phyloP scores from a whole-genome alignment of 2,888 invertebrate species.

The Nomada ruficornis region DNA sequence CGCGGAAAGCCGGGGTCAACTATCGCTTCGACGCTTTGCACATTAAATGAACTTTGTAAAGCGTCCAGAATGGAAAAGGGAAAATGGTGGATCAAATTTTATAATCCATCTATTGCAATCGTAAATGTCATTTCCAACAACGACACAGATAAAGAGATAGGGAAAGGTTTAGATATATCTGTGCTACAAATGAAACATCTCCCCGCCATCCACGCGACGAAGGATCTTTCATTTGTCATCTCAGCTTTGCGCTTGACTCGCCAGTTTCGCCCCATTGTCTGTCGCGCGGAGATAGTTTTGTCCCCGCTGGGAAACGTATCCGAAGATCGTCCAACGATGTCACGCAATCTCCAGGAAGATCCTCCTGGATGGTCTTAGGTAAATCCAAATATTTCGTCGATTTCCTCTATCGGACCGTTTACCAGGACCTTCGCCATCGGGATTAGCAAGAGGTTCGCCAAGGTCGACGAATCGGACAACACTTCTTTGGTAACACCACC shows the following conservation, averaged over 20 bases:
- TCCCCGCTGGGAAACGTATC: conserved; percentile 50
- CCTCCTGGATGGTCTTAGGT: neutral
- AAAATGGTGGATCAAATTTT: too few species aligned
- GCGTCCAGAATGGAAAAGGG: too few species aligned
- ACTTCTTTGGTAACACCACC: conserved; percentile 30
- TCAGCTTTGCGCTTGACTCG: conserved; percentile 79
- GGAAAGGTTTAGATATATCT: conserved; percentile 44
- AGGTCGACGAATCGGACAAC: conserved; percentile 50
- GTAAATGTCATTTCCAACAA: too few species aligned
- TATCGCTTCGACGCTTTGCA: too few species aligned
- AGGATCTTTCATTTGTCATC: conserved; percentile 78
- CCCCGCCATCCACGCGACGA: conserved; percentile 33
- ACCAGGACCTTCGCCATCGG: conserved; percentile 1
- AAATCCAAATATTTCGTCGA: too few species aligned
- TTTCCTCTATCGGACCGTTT: neutral
- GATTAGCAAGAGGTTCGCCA: conserved; percentile 11
- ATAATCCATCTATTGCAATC: too few species aligned
- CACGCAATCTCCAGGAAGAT: conserved; percentile 1
- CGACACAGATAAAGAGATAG: neutral
- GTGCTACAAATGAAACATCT: conserved; percentile 69
- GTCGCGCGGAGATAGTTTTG: conserved; percentile 71
- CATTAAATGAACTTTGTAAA: too few species aligned
- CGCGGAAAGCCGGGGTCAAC: too few species aligned
- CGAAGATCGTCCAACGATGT: neutral
- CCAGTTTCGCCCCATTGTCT: conserved; percentile 75